These are phyloP conservation scores for Dione vanillae DNA, from an alignment of 2,888 invertebrate genomes.

Conservation along the genomic window DNA sequence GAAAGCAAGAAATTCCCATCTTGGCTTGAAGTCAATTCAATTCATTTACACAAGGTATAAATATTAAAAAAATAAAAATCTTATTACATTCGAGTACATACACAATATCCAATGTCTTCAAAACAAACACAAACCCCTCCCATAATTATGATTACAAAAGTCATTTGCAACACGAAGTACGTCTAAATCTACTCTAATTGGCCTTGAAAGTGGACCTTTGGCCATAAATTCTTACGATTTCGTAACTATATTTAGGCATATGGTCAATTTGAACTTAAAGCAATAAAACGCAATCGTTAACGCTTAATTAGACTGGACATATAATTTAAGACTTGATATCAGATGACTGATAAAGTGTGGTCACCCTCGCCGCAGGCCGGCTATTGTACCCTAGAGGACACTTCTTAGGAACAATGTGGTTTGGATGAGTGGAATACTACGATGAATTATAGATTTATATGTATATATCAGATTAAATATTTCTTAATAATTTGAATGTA, in stretches of 20 bases:
- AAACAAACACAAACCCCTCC: conserved; percentile 6
- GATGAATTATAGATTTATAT: conserved; percentile 8
- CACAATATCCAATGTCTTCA: neutral
- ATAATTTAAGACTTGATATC: conserved; percentile 55
- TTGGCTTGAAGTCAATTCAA: too few species aligned
- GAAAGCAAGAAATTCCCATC: too few species aligned
- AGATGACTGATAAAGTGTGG: conserved; percentile 76
- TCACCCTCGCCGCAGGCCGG: conserved; percentile 66
- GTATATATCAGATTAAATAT: too few species aligned
- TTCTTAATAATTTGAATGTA: too few species aligned
- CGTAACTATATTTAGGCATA: conserved; percentile 63
- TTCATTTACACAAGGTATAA: too few species aligned
- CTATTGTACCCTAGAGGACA: conserved; percentile 67
- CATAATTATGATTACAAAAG: conserved; percentile 16
- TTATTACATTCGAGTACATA: neutral
- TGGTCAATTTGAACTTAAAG: conserved; percentile 74
- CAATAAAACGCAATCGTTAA: conserved; percentile 77
- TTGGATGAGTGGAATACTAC: conserved; percentile 28
- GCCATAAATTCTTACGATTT: conserved; percentile 48
- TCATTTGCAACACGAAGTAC: conserved; percentile 34
- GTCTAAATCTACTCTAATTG: conserved; percentile 44
- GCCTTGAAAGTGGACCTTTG: conserved; percentile 41
- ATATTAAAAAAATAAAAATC: neutral
- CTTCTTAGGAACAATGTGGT: conserved; percentile 66
- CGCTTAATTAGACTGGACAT: conserved; percentile 72